These are phyloP conservation scores for Carlito syrichta DNA, from an alignment of 2,113 vertebrate species.

Conservation along the genomic window DNA sequence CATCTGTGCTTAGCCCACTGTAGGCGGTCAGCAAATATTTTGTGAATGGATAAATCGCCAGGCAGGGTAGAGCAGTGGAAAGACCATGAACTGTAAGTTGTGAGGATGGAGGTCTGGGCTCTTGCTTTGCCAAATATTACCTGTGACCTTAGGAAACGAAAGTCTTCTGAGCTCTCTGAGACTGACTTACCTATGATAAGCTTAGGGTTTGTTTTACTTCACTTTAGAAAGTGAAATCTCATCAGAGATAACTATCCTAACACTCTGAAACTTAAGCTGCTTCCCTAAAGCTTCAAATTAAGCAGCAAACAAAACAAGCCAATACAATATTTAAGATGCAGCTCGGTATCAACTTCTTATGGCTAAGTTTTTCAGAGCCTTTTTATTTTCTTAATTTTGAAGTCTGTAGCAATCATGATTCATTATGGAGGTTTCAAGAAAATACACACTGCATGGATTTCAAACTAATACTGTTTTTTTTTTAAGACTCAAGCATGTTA, in stretches of 20 bases:
- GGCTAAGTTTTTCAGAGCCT: background rate
- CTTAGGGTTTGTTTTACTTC: background rate
- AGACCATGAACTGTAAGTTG: background rate
- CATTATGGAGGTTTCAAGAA: background rate
- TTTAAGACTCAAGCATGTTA: background rate
- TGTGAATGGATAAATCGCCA: background rate
- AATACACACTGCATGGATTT: background rate
- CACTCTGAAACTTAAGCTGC: background rate
- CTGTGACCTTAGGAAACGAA: background rate
- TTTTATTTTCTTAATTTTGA: background rate
- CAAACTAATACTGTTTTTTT: background rate
- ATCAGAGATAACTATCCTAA: background rate
- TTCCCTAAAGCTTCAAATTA: background rate
- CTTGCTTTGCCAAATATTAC: fast-evolving
- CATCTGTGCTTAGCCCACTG: background rate
- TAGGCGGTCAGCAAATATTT: background rate
- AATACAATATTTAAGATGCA: background rate
- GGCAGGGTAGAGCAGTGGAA: background rate
- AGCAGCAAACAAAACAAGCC: background rate
- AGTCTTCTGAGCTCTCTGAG: background rate
- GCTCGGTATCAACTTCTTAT: background rate
- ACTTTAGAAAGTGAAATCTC: background rate
- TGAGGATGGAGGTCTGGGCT: background rate
- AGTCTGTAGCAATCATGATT: background rate
- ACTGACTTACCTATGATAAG: background rate